Conservation (phyloP, 2,888 invertebrate species). For the Agrotis puta region DNA sequence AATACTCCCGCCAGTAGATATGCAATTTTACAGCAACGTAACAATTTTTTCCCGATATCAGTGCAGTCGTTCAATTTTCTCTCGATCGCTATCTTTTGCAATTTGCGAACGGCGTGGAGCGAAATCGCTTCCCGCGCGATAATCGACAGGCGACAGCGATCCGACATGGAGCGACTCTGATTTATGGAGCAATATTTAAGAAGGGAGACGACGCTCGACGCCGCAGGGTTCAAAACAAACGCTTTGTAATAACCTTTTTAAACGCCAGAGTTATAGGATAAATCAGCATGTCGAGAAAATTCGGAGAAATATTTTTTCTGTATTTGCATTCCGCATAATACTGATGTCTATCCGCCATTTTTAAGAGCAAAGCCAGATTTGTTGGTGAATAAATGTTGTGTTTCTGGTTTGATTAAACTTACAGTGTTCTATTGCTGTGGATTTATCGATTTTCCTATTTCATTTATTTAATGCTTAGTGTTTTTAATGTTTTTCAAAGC, state of each 20-base stretch:
- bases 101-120: constrained; percentile 70
- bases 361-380: constrained; percentile 40
- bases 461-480: not conserved
- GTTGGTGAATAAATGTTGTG: constrained; percentile 7
- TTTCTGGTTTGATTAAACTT: constrained; percentile 12
- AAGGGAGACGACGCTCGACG: constrained; percentile 69
- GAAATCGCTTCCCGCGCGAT: constrained; percentile 78
- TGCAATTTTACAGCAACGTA: constrained; percentile 46
- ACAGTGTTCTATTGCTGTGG: not conserved
- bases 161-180: constrained; percentile 74
- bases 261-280: constrained; percentile 56
- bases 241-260: constrained; percentile 66
- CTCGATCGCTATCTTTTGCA: constrained; percentile 74
- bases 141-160: constrained; percentile 85
- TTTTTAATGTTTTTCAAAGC: not conserved
- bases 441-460: constrained; percentile 6
- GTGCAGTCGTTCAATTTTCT: constrained; percentile 71
- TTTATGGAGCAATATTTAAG: constrained; percentile 84
- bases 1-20: constrained; percentile 21
- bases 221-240: constrained; percentile 68
- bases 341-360: constrained; percentile 18
- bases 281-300: constrained; percentile 59
- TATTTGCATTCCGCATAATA: constrained; percentile 52
- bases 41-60: constrained; percentile 62
- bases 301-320: constrained; percentile 46